phyloP scores from a whole-genome alignment of 2,888 invertebrate genomes.

The Diaprepes abbreviatus region DNA sequence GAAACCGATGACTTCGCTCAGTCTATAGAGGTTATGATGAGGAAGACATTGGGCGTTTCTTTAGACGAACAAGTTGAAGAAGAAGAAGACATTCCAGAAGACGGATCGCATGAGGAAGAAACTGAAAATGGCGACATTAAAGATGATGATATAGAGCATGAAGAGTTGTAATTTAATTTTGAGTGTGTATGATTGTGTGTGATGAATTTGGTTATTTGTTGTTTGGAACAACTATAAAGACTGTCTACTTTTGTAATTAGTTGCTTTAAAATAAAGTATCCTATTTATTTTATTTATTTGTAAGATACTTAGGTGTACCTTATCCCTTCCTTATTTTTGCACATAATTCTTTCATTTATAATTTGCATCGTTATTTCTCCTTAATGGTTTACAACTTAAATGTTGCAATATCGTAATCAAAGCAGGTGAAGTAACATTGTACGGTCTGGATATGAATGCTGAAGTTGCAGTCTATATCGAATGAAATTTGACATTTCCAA shows the following conservation, averaged over 20 bases:
- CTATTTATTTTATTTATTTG: conserved; percentile 38
- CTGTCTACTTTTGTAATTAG: conserved; percentile 39
- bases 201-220: conserved; percentile 36
- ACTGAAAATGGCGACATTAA: conserved; percentile 61
- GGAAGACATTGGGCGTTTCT: conserved; percentile 82
- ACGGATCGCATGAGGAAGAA: conserved; percentile 67
- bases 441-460: too few species aligned
- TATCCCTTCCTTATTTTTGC: too few species aligned
- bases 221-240: conserved; percentile 43
- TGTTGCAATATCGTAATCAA: too few species aligned
- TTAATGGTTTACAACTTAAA: too few species aligned
- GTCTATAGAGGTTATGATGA: conserved; percentile 91
- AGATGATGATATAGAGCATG: conserved; percentile 68
- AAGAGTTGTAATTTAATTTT: conserved; percentile 69
- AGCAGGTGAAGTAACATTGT: too few species aligned
- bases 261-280: conserved; percentile 37
- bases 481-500: too few species aligned
- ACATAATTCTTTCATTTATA: too few species aligned
- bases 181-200: conserved; percentile 38
- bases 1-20: conserved; percentile 92
- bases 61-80: conserved; percentile 76
- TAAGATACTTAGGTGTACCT: background rate
- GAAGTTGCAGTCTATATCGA: too few species aligned
- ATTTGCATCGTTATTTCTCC: background rate
- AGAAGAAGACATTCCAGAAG: conserved; percentile 67